Evolutionary conservation across 2,888 invertebrate species (phyloP).

Genomic region (Podotricha telesiphe): DNA sequence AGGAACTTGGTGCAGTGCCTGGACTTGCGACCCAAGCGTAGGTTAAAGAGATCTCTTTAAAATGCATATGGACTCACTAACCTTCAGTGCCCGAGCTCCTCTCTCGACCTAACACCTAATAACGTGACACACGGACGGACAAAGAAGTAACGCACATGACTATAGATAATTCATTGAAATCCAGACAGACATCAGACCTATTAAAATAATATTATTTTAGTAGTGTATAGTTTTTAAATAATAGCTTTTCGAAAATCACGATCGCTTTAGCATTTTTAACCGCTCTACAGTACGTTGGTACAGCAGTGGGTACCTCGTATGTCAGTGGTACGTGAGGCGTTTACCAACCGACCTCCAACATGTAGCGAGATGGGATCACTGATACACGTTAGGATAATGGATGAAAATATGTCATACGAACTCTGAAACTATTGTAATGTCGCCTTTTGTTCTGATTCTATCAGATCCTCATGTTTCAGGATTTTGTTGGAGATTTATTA

Average conservation of each 20-base stretch:
- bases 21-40: no score
- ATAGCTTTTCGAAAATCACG: not conserved
- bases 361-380: conserved; percentile 20
- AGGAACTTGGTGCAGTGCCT: no score
- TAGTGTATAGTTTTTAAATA: not conserved
- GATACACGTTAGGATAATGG: conserved; percentile 23
- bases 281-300: not conserved
- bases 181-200: no score
- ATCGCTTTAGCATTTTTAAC: conserved; percentile 4
- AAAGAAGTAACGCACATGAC: no score
- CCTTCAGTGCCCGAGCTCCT: no score
- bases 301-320: conserved; percentile 3
- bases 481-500: not conserved
- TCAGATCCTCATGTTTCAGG: not conserved
- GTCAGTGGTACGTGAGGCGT: conserved; percentile 28
- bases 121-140: no score
- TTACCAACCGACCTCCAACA: not conserved
- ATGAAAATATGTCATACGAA: conserved; percentile 24
- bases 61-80: no score
- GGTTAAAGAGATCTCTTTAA: no score
- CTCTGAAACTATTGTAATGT: conserved; percentile 14
- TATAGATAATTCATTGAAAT: no score
- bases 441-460: conserved; percentile 11
- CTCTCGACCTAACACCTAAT: no score
- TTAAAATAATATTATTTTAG: no score